Evolutionary conservation across 2,113 vertebrate species (phyloP), one percentile per base, ranked within the genome.

Genomic region (Sinosuthora webbiana): DNA sequence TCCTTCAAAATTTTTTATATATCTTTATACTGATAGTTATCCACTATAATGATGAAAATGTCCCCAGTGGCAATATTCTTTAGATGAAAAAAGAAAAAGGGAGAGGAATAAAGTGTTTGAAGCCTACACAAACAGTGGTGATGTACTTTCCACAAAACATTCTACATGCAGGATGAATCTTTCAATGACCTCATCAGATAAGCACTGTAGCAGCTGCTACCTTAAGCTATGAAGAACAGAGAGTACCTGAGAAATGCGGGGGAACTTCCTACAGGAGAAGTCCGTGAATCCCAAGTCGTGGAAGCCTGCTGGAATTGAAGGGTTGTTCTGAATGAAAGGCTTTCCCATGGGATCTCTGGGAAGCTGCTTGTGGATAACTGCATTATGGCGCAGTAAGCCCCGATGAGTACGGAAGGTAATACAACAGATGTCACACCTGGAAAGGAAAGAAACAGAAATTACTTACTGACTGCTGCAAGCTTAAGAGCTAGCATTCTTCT

Each of bases 291-390:
- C 99, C 93, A 99, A 97, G 95, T 99, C 99, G 0, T 99, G 99
- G 98, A 99, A 99, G 95, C 99, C 99, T 44, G 98, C 98, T 4
- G 99, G 99, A 97, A 99, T 99, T 8, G 99, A 99, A 92, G 99
- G 99, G 97, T 99, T 99, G 98, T 98, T 99, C 98, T 99, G 99
- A 97, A 99, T 99, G 97, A 99, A 99, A 85, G 99, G 99, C 23
- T 97, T 98, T 63, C 99, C 99, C 50, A 90, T 98, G 8, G 98
- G 98, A 80, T 99, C 99, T 68, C 98, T 98, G 90, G 99, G 99
- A 94, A 99, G 99, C 80, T 99, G 98, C 95, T 99, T 99, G 96
- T 99, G 99, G 89, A 99, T 98, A 17, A 97, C 98, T 0, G 99
- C 98, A 12, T 99, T 99, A 94, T 99, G 99, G 57, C 99, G 98